Evolutionary conservation across 2,113 vertebrate genomes (phyloP).

Genomic region (Sitta europaea): DNA sequence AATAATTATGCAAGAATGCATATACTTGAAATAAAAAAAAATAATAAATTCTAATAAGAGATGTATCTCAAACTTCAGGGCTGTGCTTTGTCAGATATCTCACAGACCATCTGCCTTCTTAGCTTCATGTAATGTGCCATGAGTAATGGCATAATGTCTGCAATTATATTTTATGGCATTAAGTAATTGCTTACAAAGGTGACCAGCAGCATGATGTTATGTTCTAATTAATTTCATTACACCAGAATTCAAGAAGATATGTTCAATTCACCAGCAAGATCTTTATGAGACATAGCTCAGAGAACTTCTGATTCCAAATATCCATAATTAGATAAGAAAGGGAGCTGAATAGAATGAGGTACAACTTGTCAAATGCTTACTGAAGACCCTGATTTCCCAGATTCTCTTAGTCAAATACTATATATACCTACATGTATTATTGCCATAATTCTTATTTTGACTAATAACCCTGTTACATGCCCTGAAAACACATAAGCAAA

Average conservation of each 20-base stretch:
- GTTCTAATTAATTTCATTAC: background rate
- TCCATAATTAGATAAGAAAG: background rate
- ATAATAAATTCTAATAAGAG: background rate
- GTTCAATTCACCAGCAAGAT: background rate
- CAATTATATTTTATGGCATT: background rate
- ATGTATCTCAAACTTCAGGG: background rate
- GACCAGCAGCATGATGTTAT: background rate
- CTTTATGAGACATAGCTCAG: background rate
- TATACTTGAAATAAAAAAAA: background rate
- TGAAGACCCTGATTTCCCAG: background rate
- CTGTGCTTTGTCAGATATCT: background rate
- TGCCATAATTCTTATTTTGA: background rate
- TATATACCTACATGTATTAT: background rate
- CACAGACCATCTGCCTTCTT: background rate
- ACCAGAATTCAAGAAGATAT: background rate
- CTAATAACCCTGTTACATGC: background rate
- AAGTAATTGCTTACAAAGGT: background rate
- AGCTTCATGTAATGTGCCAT: background rate
- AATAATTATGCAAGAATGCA: background rate
- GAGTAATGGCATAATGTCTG: background rate
- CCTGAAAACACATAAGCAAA: background rate
- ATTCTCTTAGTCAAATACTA: background rate
- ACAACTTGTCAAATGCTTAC: background rate
- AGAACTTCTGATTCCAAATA: background rate
- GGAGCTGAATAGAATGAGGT: background rate